Base-by-base conservation (phyloP, 2,888 invertebrate species). In the Agriotes lineatus region DNA sequence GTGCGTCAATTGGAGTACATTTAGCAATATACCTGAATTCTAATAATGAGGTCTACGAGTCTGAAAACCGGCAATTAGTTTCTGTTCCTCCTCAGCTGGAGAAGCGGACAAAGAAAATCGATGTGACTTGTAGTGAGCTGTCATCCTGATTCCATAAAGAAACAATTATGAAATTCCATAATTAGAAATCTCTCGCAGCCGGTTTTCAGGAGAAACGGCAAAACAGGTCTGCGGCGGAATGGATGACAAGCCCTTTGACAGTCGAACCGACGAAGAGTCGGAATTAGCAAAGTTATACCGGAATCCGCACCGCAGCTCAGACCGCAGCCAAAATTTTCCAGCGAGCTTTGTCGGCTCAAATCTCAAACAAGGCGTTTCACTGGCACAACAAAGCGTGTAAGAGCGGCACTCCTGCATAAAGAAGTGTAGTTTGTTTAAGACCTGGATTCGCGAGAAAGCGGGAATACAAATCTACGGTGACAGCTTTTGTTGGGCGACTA, bases 221-320 rank as follows among this genome's bases (percentile, higher is more conserved):
- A 48, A 48, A 48, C 22, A 20, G 10, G 48, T 48, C 22, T 48
- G 48, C 22, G 48, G 48, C 22, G 22, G 48, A 25, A 12, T 48
- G 48, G 48, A 48, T 48, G 48, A 48, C 48, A 48, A 22, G 48
- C 22, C 22, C 48, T 48, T 48, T 48, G 48, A 48, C 48, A 48
- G 12, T 12, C 48, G 12, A 48, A 14, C 48, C 18, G 25, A 14
- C 20, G 25, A 48, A 48, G 48, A 48, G 48, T 48, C 20, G 48
- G 25, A 48, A 48, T 48, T 48, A 48, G 48, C 4, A 22, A 48
- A 48, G 48, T 48, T 48, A 48, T 48, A 48, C 22, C 48, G 48
- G 20, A 20, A 48, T 48, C n/a, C 22, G 4, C n/a, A 48, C 48
- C 48, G 20, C 45, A 45, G 20, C 20, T 45, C 19, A 16, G n/a